Conservation (phyloP, 2,113 vertebrate genomes). For the Pheucticus melanocephalus region DNA sequence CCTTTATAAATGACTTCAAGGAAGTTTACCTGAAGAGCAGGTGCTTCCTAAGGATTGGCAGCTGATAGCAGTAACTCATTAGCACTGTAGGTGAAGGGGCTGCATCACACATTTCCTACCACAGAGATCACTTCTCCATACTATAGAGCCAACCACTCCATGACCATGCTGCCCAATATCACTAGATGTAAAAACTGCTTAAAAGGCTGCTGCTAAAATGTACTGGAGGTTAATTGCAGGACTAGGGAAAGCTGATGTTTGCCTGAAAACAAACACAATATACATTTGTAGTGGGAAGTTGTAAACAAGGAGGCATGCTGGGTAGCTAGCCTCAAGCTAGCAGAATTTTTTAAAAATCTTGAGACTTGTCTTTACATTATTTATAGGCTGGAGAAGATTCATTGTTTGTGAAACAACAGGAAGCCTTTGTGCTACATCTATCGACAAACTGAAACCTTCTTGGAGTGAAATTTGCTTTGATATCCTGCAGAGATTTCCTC, state of each 20-base stretch:
- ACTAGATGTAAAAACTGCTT: background rate
- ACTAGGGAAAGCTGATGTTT: slow-evolving; percentile 32
- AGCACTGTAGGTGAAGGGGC: background rate
- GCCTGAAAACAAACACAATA: slow-evolving; percentile 31
- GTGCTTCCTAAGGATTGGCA: background rate
- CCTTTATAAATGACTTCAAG: background rate
- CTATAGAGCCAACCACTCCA: background rate
- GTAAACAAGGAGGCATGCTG: slow-evolving; percentile 68
- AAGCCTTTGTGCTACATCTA: background rate
- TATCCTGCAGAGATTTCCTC: background rate
- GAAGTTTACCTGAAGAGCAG: background rate
- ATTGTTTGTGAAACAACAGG: slow-evolving; percentile 55
- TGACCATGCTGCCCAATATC: rapidly evolving
- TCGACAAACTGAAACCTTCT: slow-evolving; percentile 11
- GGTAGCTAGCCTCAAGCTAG: slow-evolving; percentile 57
- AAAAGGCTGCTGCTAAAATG: background rate
- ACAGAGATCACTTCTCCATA: background rate
- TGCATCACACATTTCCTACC: background rate
- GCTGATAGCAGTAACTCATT: background rate
- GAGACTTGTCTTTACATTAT: slow-evolving; percentile 57
- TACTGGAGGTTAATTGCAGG: slow-evolving; percentile 54
- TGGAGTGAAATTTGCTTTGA: slow-evolving; percentile 31
- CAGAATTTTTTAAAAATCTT: slow-evolving; percentile 38
- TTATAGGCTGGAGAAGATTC: slow-evolving; percentile 57
- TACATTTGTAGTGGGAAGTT: slow-evolving; percentile 40